Evolutionary conservation across 2,113 vertebrate genomes (phyloP).

Genomic region (Rutilus rutilus): DNA sequence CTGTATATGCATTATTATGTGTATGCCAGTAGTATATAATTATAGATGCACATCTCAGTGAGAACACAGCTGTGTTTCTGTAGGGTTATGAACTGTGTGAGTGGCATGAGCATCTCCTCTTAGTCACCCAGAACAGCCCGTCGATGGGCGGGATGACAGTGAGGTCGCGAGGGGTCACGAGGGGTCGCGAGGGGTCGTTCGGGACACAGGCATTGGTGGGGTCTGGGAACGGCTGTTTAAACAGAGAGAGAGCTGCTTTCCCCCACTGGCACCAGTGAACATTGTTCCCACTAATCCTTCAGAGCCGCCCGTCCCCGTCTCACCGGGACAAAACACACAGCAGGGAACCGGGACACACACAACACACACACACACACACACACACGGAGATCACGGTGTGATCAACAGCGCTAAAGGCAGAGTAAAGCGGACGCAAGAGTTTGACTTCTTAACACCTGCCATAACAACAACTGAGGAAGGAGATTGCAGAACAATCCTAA

Average conservation of each 20-base stretch:
- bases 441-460: background rate
- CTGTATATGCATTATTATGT: background rate
- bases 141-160: conserved; percentile 13
- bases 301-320: conserved; percentile 67
- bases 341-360: conserved; percentile 50
- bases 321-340: conserved; percentile 65
- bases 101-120: conserved; percentile 44
- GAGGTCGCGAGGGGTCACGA: conserved; percentile 46
- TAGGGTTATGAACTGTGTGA: background rate
- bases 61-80: background rate
- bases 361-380: conserved; percentile 13
- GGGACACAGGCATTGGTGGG: conserved; percentile 66
- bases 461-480: background rate
- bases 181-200: conserved; percentile 56
- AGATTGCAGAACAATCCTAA: background rate
- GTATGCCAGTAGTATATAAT: too few species aligned
- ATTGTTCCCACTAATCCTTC: conserved; percentile 74
- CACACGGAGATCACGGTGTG: background rate
- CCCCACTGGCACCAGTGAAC: conserved; percentile 71
- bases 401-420: background rate
- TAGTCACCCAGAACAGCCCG: conserved; percentile 29
- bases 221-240: conserved; percentile 73
- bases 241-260: conserved; percentile 70
- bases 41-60: too few species aligned
- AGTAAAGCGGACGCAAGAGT: background rate